phyloP scores from a whole-genome alignment of 2,113 vertebrate species.

The Chionis minor region DNA sequence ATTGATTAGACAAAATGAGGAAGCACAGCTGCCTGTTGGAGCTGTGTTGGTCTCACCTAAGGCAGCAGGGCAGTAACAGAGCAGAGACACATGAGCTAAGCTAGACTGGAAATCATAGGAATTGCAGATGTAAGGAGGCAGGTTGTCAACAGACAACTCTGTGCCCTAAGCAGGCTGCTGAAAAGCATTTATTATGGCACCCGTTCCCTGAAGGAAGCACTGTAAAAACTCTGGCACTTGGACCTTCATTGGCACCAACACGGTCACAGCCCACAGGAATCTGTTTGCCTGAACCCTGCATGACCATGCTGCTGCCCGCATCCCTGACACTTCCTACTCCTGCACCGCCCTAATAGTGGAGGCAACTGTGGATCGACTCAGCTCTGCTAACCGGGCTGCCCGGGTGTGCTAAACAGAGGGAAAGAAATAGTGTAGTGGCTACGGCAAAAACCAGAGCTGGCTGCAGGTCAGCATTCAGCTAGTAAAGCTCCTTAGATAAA shows the following conservation, averaged over 20 bases:
- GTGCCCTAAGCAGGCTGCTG: not conserved
- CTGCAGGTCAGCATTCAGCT: not conserved
- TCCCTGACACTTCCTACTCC: not conserved
- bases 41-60: not conserved
- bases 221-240: not conserved
- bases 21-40: not conserved
- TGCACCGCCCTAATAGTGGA: not conserved
- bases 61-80: not conserved
- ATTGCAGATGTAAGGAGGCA: not conserved
- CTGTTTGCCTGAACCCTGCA: not conserved
- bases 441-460: not conserved
- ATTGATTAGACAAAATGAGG: not conserved
- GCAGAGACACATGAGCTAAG: not conserved
- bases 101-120: not conserved
- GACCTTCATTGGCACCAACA: accelerated
- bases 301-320: accelerated
- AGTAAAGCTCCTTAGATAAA: not conserved
- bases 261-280: accelerated
- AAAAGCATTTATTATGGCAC: not conserved
- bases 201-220: not conserved
- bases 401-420: not conserved
- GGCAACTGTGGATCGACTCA: not conserved
- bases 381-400: not conserved
- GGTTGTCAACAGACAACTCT: not conserved
- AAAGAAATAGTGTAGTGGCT: not conserved